Evolutionary conservation across 2,113 vertebrate genomes (phyloP).

Genomic region (Phyllostomus hastatus): DNA sequence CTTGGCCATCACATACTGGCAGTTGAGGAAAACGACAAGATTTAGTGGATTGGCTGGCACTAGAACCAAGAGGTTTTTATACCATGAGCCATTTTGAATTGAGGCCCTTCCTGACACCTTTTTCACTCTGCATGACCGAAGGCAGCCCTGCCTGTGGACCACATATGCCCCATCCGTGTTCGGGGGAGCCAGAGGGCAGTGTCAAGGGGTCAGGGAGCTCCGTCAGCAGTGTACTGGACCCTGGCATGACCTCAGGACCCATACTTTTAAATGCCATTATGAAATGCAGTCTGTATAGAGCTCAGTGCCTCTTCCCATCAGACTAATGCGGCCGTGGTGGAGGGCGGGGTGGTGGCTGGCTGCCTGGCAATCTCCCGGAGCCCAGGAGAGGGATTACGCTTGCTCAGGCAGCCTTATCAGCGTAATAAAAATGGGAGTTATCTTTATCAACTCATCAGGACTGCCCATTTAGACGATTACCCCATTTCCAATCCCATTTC

Average conservation of each 20-base stretch:
- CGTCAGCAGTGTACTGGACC: neutral
- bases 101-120: neutral
- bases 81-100: neutral
- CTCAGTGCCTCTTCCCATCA: constrained; percentile 78
- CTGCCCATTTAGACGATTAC: constrained; percentile 85
- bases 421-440: constrained; percentile 79
- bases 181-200: neutral
- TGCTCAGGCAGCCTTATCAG: constrained; percentile 77
- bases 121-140: neutral
- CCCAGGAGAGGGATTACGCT: constrained; percentile 80
- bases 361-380: constrained; percentile 64
- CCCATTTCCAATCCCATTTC: constrained; percentile 84
- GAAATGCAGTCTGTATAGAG: constrained; percentile 62
- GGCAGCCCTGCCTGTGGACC: neutral
- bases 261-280: constrained; percentile 71
- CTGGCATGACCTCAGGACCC: neutral
- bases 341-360: constrained; percentile 67
- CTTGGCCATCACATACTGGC: neutral
- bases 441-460: constrained; percentile 78
- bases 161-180: neutral
- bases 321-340: constrained; percentile 74
- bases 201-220: constrained; percentile 1
- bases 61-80: neutral
- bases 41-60: neutral
- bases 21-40: neutral